These are phyloP conservation scores for Athene noctua DNA, from an alignment of 2,113 vertebrate genomes.

Conservation along the genomic window DNA sequence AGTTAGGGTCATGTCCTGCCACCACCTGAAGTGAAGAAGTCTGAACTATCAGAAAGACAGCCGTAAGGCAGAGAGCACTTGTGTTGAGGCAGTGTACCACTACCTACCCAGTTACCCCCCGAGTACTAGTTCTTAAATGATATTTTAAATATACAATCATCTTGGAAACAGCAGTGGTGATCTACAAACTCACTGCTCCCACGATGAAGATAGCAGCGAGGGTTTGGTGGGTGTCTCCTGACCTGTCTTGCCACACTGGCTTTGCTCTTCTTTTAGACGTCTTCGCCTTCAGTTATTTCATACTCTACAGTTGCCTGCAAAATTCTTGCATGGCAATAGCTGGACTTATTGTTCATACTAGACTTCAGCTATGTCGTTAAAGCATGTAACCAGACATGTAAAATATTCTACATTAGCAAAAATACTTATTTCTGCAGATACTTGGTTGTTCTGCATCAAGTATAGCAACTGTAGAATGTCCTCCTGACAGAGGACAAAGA, in stretches of 20 bases:
- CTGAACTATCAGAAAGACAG: not conserved
- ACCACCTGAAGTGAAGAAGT: not conserved
- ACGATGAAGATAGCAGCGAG: rapidly evolving
- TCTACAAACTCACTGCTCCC: not conserved
- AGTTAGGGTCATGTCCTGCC: not conserved
- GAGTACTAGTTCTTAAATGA: not conserved
- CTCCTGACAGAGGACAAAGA: not conserved
- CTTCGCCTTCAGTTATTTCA: not conserved
- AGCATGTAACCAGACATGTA: not conserved
- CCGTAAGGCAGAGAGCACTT: not conserved
- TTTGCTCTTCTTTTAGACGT: not conserved
- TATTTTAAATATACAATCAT: not conserved
- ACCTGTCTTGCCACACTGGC: not conserved
- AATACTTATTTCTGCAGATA: not conserved
- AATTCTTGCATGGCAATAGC: not conserved
- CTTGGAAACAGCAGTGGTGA: rapidly evolving
- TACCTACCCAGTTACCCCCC: not conserved
- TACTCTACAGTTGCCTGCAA: not conserved
- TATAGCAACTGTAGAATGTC: not conserved
- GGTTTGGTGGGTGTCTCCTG: not conserved
- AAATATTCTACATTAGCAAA: not conserved
- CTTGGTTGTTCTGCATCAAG: not conserved
- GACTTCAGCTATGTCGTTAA: not conserved
- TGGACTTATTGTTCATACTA: not conserved
- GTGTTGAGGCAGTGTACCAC: not conserved